Evolutionary conservation across 2,113 vertebrate species (phyloP), one percentile per base, ranked within the genome.

Genomic region (Nothocercus julius): DNA sequence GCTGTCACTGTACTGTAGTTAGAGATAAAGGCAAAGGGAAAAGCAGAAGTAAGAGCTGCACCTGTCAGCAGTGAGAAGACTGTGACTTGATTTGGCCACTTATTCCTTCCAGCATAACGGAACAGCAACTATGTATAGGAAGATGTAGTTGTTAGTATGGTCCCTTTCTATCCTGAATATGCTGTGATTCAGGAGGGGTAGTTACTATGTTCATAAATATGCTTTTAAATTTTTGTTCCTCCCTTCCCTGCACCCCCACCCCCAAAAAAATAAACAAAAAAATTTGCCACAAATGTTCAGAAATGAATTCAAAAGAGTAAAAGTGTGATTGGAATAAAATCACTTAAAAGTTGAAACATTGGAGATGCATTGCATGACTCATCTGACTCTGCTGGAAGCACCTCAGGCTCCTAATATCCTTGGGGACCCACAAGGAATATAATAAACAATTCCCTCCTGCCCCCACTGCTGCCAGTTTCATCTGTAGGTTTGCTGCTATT

Each of bases 221-320:
- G 54, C 14, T 91, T 95, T 91, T 84, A 85, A 66, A 54, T 5
- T 80, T 79, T 30, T 69, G 75, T 36, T 36, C 36, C 36, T 8
- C 36, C 36, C n/a, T n/a, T n/a, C n/a, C n/a, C n/a, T n/a, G n/a
- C n/a, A n/a, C n/a, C n/a, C n/a, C n/a, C n/a, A n/a, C n/a, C 36
- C 36, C 84, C 78, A 92, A 54, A 59, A 82, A 74, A 85, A 92
- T 82, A 14, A 36, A 92, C 49, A 59, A 82, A 74, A 85, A 92
- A 80, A 14, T 34, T 77, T 75, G 28, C 54, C 92, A 72, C 92
- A 97, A 67, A 80, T 93, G 72, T 74, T 92, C 84, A 54, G 44
- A 80, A 73, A 70, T 85, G 76, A 95, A 91, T 49, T 72, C 70
- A 87, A 78, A 80, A 59, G 36, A 27, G 12, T 64, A 19, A 89